Evolutionary conservation across 2,113 vertebrate species (phyloP), one percentile per base, ranked within the genome.

Genomic region (Orthochromis malagaraziensis): DNA sequence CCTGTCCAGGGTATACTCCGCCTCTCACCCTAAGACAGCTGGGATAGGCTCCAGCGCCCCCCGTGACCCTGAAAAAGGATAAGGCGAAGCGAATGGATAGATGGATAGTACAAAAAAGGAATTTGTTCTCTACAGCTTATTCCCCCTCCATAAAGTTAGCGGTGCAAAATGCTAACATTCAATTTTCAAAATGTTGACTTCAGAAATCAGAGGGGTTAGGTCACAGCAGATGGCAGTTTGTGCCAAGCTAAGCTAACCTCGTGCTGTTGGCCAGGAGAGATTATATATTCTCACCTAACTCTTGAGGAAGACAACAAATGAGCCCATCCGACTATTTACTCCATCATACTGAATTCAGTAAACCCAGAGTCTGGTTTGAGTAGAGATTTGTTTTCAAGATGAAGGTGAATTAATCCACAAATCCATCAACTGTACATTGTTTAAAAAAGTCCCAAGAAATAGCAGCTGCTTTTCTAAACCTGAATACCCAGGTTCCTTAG

Each of bases 1-100:
- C 29, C 57, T 33, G 5, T 33, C 57, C 16, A 60, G 57, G 57
- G 0, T 33, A 1, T 60, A 33, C 16, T 2, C 29, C 3, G 2
- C 57, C 29, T 60, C 3, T 60, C 57, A 10, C 29, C 57, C 57
- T 60, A 33, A 19, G 57, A 60, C 29, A 60, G 5, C 9, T 0
- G 9, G 5, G 57, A 60, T 33, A 3, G 29, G 29, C 29, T 33
- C 5, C 57, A 33, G 29, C 2, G 1, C 1, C 29, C 29, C 5
- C 57, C 1, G 1, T 0, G 16, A 60, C 29, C 2, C 57, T 60
- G 57, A 33, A 33, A 10, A 33, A 60, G 29, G 29, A 33, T 33
- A 6, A 60, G 57, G 5, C 3, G 0, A 60, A 60, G 29, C 3
- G 0, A 2, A 58, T 29, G 55, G 7, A 2, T 55, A 21, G 21